phyloP scores from a whole-genome alignment of 2,113 vertebrate genomes.

The Ginglymostoma cirratum region DNA sequence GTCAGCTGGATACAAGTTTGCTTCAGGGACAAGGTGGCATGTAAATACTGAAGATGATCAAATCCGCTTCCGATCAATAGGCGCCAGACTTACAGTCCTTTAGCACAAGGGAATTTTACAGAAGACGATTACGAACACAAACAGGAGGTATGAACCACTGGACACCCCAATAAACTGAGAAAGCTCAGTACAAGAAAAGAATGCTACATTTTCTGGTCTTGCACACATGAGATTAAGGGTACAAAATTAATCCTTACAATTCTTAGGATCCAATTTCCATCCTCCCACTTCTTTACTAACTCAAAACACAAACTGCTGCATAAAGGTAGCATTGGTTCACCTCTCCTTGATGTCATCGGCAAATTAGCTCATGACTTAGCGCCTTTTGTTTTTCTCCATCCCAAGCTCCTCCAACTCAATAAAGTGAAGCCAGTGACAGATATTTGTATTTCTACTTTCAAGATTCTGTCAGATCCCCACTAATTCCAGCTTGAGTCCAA shows the following conservation, averaged over 20 bases:
- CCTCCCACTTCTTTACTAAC: too few relatives aligned
- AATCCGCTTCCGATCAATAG: conserved; percentile 27
- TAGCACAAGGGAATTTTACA: background rate
- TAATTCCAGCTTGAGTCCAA: background rate
- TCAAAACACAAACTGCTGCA: background rate
- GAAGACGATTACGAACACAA: background rate
- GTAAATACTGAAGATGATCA: conserved; percentile 21
- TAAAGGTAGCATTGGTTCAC: background rate
- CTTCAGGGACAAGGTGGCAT: background rate
- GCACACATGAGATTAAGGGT: background rate
- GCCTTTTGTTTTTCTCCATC: background rate
- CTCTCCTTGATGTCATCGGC: background rate
- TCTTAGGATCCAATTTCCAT: background rate
- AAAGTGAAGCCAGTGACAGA: background rate
- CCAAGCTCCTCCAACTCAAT: background rate
- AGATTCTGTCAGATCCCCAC: background rate
- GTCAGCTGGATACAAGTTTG: background rate
- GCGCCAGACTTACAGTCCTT: conserved; percentile 20
- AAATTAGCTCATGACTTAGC: background rate
- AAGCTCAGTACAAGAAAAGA: background rate
- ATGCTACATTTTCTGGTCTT: background rate
- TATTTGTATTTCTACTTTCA: background rate
- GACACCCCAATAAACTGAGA: background rate
- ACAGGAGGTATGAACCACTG: background rate
- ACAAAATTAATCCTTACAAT: background rate